Conservation (phyloP, 2,888 invertebrate species). For the Drosophila buzzatii region DNA sequence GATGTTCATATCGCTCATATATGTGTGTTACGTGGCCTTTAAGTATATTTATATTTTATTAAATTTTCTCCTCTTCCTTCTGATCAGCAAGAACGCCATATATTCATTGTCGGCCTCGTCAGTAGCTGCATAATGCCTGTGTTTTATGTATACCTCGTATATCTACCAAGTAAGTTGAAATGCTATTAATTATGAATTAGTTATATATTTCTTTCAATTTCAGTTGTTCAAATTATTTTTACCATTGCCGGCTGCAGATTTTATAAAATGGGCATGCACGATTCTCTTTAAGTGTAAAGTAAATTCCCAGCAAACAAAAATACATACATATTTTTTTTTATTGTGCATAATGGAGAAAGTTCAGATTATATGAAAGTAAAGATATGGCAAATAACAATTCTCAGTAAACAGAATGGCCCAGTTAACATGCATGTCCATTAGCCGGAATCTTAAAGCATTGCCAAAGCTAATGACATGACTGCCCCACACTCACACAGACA, state of each 20-base stretch:
- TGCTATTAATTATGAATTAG: too few species aligned
- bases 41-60: background rate
- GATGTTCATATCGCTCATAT: constrained; percentile 5
- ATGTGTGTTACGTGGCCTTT: background rate
- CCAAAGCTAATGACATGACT: constrained; percentile 11
- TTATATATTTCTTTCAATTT: background rate
- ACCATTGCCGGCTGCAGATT: constrained; percentile 9
- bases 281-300: background rate
- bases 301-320: background rate
- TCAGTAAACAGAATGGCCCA: background rate
- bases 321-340: background rate
- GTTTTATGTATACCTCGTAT: background rate
- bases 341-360: background rate
- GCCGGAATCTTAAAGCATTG: constrained; percentile 1
- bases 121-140: constrained; percentile 5
- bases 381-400: background rate
- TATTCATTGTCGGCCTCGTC: background rate
- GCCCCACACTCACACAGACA: constrained; percentile 1
- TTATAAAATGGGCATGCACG: constrained; percentile 1
- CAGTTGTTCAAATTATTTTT: constrained; percentile 7
- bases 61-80: background rate
- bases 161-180: constrained; percentile 3
- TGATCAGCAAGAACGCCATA: background rate
- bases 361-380: background rate
- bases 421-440: background rate